Evolutionary conservation across 92 coral and sea anemone species (phyloP), one percentile per base, ranked within the genome.

Genomic region (Palythoa caribaeorum): DNA sequence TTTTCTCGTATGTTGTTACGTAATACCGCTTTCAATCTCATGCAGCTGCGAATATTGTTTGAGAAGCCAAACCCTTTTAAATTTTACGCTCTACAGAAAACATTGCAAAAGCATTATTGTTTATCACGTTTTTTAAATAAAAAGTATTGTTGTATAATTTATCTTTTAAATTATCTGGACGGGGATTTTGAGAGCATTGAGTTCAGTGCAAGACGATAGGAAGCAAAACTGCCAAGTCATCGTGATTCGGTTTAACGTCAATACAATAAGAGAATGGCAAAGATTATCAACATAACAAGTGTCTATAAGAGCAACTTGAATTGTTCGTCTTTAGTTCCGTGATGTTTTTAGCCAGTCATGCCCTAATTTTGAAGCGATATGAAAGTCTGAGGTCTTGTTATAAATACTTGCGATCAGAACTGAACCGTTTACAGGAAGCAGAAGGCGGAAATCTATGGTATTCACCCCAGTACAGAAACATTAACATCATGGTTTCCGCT

Each of bases 261-360:
- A 28, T 28, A 28, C 28, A 73, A 73, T 20, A 28, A 28, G 40
- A 40, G 21, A 73, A 73, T 35, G 38, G 44, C 9, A 38, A 15
- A 47, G 2, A 71, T 37, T 71, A 38, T 73, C 21, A 73, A 73
- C 52, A 39, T 13, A 2, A 6, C 14, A 40, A 73, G 78, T 73
- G 78, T 73, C 10, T 39, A 44, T 40, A 47, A 73, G 78, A 15
- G 20, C 16, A 44, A 73, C 78, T 44, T 44, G 50, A 73, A 73
- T 9, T 70, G 17, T 15, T 38, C 53, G 50, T 44, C 21, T n/a
- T 73, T 40, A 73, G 16, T 70, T 70, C 37, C 28, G 75, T 70
- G 75, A 36, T 70, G 44, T 35, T 10, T 28, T n/a, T 21, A 63
- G 21, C n/a, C 70, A 63, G 38, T 9, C 78, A 40, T 14, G 54